These are phyloP conservation scores for Scelioninae gen. 1 DNA, from an alignment of 2,888 invertebrate genomes.

Conservation along the genomic window DNA sequence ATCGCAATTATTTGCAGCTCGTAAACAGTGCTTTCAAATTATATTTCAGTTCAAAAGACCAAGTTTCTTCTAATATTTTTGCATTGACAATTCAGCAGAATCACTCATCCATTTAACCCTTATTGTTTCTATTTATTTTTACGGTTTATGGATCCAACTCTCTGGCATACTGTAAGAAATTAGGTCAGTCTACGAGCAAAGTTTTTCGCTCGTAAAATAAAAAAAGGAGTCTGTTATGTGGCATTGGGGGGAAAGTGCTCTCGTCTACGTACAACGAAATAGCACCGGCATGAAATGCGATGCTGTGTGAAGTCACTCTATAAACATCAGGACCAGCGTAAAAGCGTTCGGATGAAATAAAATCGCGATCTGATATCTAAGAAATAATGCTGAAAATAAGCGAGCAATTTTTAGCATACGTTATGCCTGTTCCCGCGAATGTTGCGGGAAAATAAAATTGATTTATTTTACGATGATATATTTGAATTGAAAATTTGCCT, in stretches of 20 bases:
- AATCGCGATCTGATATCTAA: slow-evolving; percentile 58
- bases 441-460: slow-evolving; percentile 54
- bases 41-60: neutral
- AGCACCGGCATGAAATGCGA: slow-evolving; percentile 61
- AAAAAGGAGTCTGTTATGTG: slow-evolving; percentile 62
- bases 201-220: slow-evolving; percentile 73
- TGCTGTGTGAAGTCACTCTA: slow-evolving; percentile 71
- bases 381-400: slow-evolving; percentile 47
- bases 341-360: slow-evolving; percentile 65
- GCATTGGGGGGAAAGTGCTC: slow-evolving; percentile 60
- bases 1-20: neutral
- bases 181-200: slow-evolving; percentile 66
- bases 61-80: neutral
- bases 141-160: slow-evolving; percentile 51
- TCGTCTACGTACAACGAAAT: slow-evolving; percentile 64
- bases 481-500: slow-evolving; percentile 29
- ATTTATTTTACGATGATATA: slow-evolving; percentile 31
- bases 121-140: slow-evolving; percentile 63
- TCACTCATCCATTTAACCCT: slow-evolving; percentile 41
- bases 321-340: slow-evolving; percentile 69
- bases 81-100: slow-evolving; percentile 15
- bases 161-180: slow-evolving; percentile 59
- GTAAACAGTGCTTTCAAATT: neutral
- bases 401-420: slow-evolving; percentile 41
- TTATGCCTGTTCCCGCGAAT: slow-evolving; percentile 25